These are phyloP conservation scores for Drosophila truncata DNA, from an alignment of 1,140 invertebrate genomes.

Conservation along the genomic window DNA sequence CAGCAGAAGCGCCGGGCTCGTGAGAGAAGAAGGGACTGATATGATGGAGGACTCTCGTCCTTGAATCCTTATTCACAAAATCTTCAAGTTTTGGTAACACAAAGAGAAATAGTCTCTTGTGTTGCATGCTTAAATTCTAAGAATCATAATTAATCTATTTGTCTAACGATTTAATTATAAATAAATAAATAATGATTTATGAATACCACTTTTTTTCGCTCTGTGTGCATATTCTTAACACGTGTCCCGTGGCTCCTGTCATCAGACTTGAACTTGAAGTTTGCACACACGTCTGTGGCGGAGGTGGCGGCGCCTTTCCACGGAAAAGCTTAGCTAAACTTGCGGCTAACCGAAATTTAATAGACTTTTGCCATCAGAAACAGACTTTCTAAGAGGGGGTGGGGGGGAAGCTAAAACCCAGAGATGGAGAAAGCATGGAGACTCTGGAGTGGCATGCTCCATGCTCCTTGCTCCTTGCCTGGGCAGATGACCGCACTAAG, in stretches of 20 bases:
- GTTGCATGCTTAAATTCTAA: not conserved
- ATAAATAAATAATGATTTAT: not conserved
- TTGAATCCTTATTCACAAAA: not conserved
- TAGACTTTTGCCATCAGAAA: conserved; percentile 8
- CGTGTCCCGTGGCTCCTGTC: not conserved
- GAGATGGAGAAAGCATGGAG: not conserved
- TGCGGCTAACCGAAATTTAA: conserved; percentile 7
- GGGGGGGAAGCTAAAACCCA: not conserved
- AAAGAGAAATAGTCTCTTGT: not conserved
- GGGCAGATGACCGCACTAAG: conserved; percentile 11
- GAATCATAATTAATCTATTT: not conserved
- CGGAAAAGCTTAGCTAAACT: conserved; percentile 6
- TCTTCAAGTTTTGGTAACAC: not conserved
- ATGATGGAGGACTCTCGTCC: not conserved
- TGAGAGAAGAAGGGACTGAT: not conserved
- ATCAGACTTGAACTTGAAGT: not conserved
- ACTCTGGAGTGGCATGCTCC: no score
- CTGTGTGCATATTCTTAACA: not conserved
- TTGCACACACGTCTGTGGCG: conserved; percentile 11
- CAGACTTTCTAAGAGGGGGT: not conserved
- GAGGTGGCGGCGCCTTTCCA: conserved; percentile 6
- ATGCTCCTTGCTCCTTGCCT: not conserved
- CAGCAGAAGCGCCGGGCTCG: conserved; percentile 17
- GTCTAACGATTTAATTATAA: not conserved
- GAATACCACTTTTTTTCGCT: not conserved